Conservation (phyloP, 2,797 vertebrate genomes). For the Vipera latastei region DNA sequence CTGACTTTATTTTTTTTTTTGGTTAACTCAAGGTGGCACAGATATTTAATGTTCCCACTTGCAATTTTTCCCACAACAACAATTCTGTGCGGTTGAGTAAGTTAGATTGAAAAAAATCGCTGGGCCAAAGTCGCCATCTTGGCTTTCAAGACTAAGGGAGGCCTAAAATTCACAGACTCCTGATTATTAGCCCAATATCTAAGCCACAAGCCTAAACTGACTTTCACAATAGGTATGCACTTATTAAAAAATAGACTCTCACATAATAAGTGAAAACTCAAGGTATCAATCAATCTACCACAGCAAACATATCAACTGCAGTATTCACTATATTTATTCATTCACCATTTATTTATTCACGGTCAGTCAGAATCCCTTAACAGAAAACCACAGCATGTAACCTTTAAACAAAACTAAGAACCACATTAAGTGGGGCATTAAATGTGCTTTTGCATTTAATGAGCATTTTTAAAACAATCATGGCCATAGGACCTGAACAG, state of each 20-base stretch:
- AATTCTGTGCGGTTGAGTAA: background rate
- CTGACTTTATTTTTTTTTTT: background rate
- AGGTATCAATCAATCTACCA: background rate
- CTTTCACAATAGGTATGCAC: background rate
- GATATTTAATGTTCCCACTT: background rate
- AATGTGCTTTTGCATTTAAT: background rate
- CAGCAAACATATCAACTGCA: background rate
- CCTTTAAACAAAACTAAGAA: background rate
- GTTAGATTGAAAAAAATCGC: background rate
- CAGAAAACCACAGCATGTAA: background rate
- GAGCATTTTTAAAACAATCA: background rate
- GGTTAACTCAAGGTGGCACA: background rate
- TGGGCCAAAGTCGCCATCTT: background rate
- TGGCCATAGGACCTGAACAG: background rate
- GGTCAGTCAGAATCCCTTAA: background rate
- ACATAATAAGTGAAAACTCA: background rate
- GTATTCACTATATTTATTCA: background rate
- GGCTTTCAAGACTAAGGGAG: background rate
- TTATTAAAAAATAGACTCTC: background rate
- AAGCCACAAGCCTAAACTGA: background rate
- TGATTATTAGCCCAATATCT: background rate
- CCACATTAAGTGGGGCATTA: background rate
- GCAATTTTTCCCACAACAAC: background rate
- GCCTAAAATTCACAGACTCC: background rate
- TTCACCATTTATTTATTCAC: background rate